Conservation (phyloP, 1,140 invertebrate genomes). For the Chlorops oryzae region DNA sequence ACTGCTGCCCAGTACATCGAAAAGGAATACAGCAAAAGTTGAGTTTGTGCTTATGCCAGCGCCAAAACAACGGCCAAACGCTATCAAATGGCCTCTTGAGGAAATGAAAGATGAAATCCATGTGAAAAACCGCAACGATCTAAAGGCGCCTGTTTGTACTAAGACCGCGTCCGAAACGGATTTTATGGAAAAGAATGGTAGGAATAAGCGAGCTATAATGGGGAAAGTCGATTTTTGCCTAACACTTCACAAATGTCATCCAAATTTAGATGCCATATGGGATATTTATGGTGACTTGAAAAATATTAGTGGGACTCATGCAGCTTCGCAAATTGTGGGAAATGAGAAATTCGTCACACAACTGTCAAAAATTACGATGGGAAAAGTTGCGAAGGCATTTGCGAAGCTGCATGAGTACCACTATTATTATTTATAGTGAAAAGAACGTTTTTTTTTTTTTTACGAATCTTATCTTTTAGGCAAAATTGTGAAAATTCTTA, state of each 20-base stretch:
- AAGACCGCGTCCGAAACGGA: neutral
- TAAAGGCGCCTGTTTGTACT: too few relatives aligned
- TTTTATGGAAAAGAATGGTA: constrained; percentile 17
- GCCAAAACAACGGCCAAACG: neutral
- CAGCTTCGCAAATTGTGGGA: too few relatives aligned
- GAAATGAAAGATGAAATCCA: too few relatives aligned
- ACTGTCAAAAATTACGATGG: too few relatives aligned
- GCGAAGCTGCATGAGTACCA: too few relatives aligned
- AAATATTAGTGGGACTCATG: too few relatives aligned
- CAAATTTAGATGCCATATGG: constrained; percentile 32
- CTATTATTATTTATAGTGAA: neutral
- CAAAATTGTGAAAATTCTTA: constrained; percentile 27
- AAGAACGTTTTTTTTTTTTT: too few relatives aligned
- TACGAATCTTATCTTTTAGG: constrained; percentile 20
- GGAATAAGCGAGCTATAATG: constrained; percentile 22
- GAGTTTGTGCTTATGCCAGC: constrained; percentile 27
- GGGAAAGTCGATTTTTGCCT: constrained; percentile 35
- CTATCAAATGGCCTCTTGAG: too few relatives aligned
- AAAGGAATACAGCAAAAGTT: constrained; percentile 15
- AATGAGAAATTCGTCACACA: too few relatives aligned
- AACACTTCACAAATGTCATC: constrained; percentile 29
- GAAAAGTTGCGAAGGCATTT: too few relatives aligned
- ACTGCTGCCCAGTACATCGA: too few relatives aligned
- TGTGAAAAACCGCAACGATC: too few relatives aligned
- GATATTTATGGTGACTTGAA: constrained; percentile 31